Base-by-base conservation (phyloP, 2,888 invertebrate genomes). In the Chironomus riparius region DNA sequence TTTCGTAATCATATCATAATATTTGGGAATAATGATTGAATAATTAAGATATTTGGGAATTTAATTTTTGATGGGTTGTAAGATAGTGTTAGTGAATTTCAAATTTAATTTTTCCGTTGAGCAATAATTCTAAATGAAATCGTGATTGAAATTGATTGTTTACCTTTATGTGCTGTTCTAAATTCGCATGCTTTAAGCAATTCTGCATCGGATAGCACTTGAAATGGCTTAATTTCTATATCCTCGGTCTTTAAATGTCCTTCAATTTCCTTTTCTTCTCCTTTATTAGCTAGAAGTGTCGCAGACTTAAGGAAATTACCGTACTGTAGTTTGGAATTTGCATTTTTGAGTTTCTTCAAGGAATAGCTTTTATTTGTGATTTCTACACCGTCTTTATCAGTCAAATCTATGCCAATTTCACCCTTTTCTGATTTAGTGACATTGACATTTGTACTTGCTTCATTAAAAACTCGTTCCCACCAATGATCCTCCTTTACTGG, bases 401-500 rank as follows among this genome's bases (percentile, higher is more conserved):
- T 12, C 24, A 28, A 6, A 28, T 28, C n/a, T n/a, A 56, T 56
- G 3, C 18, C 18, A 18, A 56, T 56, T 56, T 56, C 15, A 7
- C 47, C 38, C 6, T 77, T 76, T 38, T 70, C 47, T 47, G n/a
- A 70, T 10, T 80, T 77, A 73, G 80, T 79, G 76, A 90, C 87
- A 80, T 88, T 85, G 6, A 93, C 86, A 82, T 91, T 92, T 4
- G 86, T 86, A 2, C 91, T 87, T 2, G 93, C 92, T 79, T 89
- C 89, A 80, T 94, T 89, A 80, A 90, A 95, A 7, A 91, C 85
- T 10, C 88, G 87, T 78, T 91, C 91, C 94, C 94, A 94, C 95
- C 95, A 95, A 79, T 93, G 91, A 78, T 91, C 90, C 0, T 90
- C 91, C 79, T 92, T 65, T 6, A 90, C 87, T 0, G 90, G 89